Conservation (phyloP, 1,140 invertebrate species). For the Holotrichia oblita region DNA sequence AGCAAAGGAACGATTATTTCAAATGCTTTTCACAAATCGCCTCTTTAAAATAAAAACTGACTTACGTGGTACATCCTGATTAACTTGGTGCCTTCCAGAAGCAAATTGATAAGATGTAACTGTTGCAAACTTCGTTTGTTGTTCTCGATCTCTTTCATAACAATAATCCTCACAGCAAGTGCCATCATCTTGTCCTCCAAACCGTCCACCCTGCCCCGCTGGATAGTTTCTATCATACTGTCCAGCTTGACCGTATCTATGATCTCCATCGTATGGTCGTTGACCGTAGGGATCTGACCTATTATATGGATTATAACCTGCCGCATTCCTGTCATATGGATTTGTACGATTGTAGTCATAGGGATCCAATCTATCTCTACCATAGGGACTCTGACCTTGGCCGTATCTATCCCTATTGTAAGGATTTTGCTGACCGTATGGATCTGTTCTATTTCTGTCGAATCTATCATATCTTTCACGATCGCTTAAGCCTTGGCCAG, state of each 20-base stretch:
- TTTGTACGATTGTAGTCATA: neutral
- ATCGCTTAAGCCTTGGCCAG: constrained; percentile 26
- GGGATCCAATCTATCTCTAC: constrained; percentile 24
- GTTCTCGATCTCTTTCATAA: constrained; percentile 67
- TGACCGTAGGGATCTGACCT: constrained; percentile 28
- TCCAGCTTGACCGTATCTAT: constrained; percentile 39
- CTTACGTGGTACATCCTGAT: constrained; percentile 66
- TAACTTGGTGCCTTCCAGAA: constrained; percentile 63
- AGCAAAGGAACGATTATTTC: too few relatives aligned
- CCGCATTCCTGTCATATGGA: neutral
- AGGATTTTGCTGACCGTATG: constrained; percentile 28
- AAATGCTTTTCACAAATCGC: too few relatives aligned
- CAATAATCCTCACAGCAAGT: constrained; percentile 67
- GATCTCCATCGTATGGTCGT: constrained; percentile 33
- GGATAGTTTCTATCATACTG: neutral
- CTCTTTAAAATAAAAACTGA: too few relatives aligned
- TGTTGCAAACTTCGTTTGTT: constrained; percentile 68
- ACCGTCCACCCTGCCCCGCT: neutral
- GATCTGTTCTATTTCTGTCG: constrained; percentile 15
- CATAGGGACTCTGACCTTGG: constrained; percentile 18
- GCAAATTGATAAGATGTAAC: constrained; percentile 74
- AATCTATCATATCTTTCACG: constrained; percentile 20
- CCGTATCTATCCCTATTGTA: constrained; percentile 38
- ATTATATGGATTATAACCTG: neutral
- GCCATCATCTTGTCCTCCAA: constrained; percentile 43